Evolutionary conservation across 2,888 invertebrate species (phyloP).

Genomic region (Trichopoda pennipes): DNA sequence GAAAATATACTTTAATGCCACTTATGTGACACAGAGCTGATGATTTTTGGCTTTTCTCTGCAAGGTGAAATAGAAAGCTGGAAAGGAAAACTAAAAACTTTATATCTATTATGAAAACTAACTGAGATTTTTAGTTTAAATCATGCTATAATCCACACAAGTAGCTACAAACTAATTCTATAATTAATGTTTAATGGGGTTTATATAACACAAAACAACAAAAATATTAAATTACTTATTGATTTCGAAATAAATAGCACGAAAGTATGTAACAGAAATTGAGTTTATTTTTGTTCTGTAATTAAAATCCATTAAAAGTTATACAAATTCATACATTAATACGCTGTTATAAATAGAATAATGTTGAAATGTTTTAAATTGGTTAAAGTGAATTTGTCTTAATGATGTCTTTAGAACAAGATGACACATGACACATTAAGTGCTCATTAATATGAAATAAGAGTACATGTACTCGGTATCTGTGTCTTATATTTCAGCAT

Average conservation of each 20-base stretch:
- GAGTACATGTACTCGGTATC: neutral
- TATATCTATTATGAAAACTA: slow-evolving; percentile 53
- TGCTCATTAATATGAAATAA: slow-evolving; percentile 55
- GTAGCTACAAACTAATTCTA: slow-evolving; percentile 44
- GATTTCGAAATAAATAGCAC: slow-evolving; percentile 4
- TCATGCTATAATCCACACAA: slow-evolving; percentile 59
- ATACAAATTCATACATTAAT: neutral
- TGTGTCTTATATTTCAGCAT: slow-evolving; percentile 6
- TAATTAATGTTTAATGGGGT: slow-evolving; percentile 63
- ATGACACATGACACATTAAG: slow-evolving; percentile 13
- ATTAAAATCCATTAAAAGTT: neutral
- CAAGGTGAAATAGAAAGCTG: neutral
- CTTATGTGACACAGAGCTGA: neutral
- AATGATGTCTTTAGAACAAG: slow-evolving; percentile 12
- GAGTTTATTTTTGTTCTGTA: neutral
- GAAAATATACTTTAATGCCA: slow-evolving; percentile 15
- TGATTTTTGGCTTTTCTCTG: neutral
- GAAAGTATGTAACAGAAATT: slow-evolving; percentile 40
- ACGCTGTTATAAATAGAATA: neutral
- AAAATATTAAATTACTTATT: slow-evolving; percentile 3
- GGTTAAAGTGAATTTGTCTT: neutral
- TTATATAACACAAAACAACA: slow-evolving; percentile 5
- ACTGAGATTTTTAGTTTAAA: slow-evolving; percentile 58
- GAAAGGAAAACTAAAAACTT: slow-evolving; percentile 3
- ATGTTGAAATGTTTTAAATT: slow-evolving; percentile 24